These are phyloP conservation scores for Xiphophorus birchmanni DNA, from an alignment of 2,797 vertebrate genomes.

Conservation along the genomic window DNA sequence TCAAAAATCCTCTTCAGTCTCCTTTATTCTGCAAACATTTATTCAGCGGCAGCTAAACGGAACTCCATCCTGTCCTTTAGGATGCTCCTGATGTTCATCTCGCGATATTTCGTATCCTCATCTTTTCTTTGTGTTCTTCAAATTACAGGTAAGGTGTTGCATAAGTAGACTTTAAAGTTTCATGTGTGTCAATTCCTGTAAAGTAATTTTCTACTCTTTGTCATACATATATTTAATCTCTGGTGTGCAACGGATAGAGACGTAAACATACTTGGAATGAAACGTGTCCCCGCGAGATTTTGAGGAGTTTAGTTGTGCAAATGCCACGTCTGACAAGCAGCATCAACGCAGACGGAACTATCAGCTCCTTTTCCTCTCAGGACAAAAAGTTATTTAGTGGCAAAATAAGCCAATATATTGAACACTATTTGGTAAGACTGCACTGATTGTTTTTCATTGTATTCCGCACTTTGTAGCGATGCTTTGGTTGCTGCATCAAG, in stretches of 20 bases:
- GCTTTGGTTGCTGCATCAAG: constrained; percentile 19
- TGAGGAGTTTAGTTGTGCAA: constrained; percentile 45
- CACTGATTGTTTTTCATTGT: not conserved
- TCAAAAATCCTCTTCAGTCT: not conserved
- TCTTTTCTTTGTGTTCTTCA: not conserved
- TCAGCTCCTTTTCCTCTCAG: not conserved
- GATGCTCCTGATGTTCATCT: not conserved
- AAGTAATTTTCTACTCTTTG: not conserved
- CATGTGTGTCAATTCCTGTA: not conserved
- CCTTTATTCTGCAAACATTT: not conserved
- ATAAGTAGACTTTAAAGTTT: not conserved
- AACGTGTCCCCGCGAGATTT: constrained; percentile 64
- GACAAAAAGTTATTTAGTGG: constrained; percentile 1
- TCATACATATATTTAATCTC: not conserved
- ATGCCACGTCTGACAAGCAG: constrained; percentile 75
- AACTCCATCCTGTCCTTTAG: not conserved
- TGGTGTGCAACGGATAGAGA: not conserved
- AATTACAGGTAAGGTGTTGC: not conserved
- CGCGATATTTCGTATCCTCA: not conserved
- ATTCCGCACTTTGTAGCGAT: not conserved
- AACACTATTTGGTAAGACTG: constrained; percentile 40
- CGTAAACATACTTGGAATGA: not conserved
- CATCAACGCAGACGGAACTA: constrained; percentile 18
- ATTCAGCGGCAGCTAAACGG: not conserved
- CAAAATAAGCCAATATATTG: constrained; percentile 4